phyloP scores from a whole-genome alignment of 1,140 invertebrate species.

The Hypothenemus hampei region DNA sequence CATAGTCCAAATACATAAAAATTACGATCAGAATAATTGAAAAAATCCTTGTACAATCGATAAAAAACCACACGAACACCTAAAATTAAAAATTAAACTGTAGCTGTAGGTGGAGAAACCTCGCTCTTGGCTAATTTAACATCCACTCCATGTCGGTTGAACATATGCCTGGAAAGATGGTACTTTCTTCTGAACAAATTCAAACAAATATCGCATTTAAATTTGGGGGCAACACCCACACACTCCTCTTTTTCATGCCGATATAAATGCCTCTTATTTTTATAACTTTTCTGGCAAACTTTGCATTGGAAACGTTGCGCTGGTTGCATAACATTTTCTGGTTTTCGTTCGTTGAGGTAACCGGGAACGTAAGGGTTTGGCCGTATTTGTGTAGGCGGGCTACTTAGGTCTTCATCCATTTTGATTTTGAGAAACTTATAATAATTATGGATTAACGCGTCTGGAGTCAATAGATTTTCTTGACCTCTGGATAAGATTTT shows the following conservation, averaged over 20 bases:
- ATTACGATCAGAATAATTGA: no score
- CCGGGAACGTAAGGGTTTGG: neutral
- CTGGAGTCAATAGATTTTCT: conserved; percentile 15
- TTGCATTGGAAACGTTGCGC: conserved; percentile 37
- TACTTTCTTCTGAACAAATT: conserved; percentile 57
- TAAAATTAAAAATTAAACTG: neutral
- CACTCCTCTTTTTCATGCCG: conserved; percentile 57
- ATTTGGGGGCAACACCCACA: conserved; percentile 60
- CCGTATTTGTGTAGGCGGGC: neutral
- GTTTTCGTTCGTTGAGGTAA: conserved; percentile 19
- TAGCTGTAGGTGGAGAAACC: neutral
- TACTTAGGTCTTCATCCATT: conserved; percentile 4
- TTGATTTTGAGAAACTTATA: conserved; percentile 21
- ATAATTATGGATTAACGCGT: conserved; percentile 11
- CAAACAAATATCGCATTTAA: conserved; percentile 59
- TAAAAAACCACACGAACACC: neutral
- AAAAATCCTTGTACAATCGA: neutral
- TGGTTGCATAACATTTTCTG: conserved; percentile 7
- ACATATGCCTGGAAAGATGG: conserved; percentile 55
- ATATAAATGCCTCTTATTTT: conserved; percentile 49
- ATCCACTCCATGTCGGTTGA: conserved; percentile 46
- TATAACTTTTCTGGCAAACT: conserved; percentile 49
- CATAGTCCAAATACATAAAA: no score
- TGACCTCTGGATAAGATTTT: conserved; percentile 8
- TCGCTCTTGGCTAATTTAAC: conserved; percentile 12